Evolutionary conservation across 2,797 vertebrate genomes (phyloP), one percentile per base, ranked within the genome.

Genomic region (Iguana delicatissima): DNA sequence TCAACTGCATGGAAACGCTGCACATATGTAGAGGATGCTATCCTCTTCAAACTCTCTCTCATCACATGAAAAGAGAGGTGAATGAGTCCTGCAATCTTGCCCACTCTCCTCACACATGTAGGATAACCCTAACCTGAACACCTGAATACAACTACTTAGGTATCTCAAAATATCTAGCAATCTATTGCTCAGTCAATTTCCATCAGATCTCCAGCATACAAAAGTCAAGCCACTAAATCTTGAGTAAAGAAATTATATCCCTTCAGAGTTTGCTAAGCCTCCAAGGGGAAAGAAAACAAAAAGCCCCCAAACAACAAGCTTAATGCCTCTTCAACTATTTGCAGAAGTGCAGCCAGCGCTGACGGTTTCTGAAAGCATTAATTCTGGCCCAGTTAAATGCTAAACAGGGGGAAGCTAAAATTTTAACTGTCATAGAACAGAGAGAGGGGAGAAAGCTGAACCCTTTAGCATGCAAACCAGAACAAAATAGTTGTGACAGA

Each of bases 181-280:
- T 46, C 42, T 46, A 46, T 46, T 46, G 42, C 42, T 46, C 4
- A 46, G 12, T 24, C 24, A 18, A 38, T 77, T 77, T 77, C 55
- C 67, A 69, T 4, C 42, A 74, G 52, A 86, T 77, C 42, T 38
- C 35, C 7, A 59, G 52, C 8, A 8, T 1, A 57, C 46, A 85
- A 62, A 50, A 29, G 64, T 85, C 42, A 85, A 69, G 69, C 24
- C 24, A 72, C 76, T 86, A 86, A 42, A 12, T 20, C 35, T 59
- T 76, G 24, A 86, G n/a, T 29, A 77, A 86, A 86, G n/a, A 86
- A 86, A 77, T 62, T 24, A 57, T 12, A 55, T 77, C 16, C 35
- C 35, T 86, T 24, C 13, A 74, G 74, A 74, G 69, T 20, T 52
- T 85, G 35, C 84, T 85, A 55, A 35, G 42, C 50, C 62, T 77